A percentile compares a stretch with the other conserved stretches of the same genome.
Conservation (phyloP, 2,797 vertebrate genomes). For the Cirrhinus mrigala region DNA sequence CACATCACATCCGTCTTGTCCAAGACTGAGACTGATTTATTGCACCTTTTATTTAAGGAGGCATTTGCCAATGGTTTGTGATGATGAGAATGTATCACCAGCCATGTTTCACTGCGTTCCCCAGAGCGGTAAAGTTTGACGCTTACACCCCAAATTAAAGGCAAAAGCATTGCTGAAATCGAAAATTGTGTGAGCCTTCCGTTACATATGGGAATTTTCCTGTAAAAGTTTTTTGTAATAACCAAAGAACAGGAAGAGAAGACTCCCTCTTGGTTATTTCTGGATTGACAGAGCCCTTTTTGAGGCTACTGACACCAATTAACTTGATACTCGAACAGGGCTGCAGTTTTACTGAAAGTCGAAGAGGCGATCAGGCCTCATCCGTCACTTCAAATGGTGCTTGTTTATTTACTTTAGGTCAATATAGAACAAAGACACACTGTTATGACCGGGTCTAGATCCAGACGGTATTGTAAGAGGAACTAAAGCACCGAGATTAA, state of each 20-base stretch:
- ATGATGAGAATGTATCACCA: constrained; percentile 25
- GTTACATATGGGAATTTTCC: constrained; percentile 42
- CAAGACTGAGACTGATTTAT: constrained; percentile 50
- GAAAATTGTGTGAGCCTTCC: constrained; percentile 37
- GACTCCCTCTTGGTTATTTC: constrained; percentile 41
- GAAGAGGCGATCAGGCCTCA: constrained; percentile 18
- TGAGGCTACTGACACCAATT: constrained; percentile 46
- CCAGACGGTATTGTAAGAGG: not conserved
- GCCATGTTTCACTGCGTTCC: constrained; percentile 43
- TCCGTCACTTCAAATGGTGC: constrained; percentile 10
- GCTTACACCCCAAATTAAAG: constrained; percentile 45
- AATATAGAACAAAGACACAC: not conserved
- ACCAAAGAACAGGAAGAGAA: constrained; percentile 13
- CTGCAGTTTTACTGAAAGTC: constrained; percentile 35
- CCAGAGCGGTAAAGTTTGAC: constrained; percentile 52
- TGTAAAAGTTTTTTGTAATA: constrained; percentile 31
- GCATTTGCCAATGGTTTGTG: constrained; percentile 49
- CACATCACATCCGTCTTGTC: constrained; percentile 28
- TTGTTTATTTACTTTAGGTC: constrained; percentile 25
- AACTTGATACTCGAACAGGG: constrained; percentile 6
- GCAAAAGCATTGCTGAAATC: constrained; percentile 42
- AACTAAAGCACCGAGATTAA: not conserved
- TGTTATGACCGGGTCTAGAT: not conserved
- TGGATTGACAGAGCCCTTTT: constrained; percentile 46
- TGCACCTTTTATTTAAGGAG: constrained; percentile 49